Base-by-base conservation (phyloP, 2,797 vertebrate species). In the Sorex maritimensis region DNA sequence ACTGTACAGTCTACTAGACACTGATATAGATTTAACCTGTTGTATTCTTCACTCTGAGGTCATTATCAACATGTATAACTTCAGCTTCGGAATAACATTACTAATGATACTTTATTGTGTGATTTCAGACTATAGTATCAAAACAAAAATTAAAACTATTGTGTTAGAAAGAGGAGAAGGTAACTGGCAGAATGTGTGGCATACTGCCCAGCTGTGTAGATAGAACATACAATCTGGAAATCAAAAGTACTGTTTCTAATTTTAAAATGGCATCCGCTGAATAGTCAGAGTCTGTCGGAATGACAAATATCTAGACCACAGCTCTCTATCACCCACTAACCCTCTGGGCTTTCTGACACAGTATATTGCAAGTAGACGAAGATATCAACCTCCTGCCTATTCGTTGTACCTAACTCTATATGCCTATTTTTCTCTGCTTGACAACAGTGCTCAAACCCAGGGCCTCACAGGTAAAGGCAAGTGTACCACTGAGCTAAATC, bases 201-300 rank as follows among this genome's bases (percentile, higher is more conserved):
- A 44, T 44, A 44, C 41, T 44, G 7, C 41, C 72, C 83, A 10
- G 69, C 19, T 89, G 4, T 88, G 13, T 86, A 21, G 67, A 41
- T 71, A 41, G 26, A 69, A 3, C 75, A 46, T 46, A n/a, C n/a
- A 81, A 49, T 63, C 65, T 82, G 13, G 74, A 94, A 94, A 90
- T 92, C 71, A 88, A 90, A 85, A 69, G 75, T 46, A 17, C 79
- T 90, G 0, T 75, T 77, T 78, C 69, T 87, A 30, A 92, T 87
- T 81, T 73, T 30, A 63, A 88, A 91, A 86, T 68, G n/a, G 74
- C n/a, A 34, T 91, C 65, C 90, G 78, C 49, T 38, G 55, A 95
- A 87, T 5, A 95, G 44, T 69, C 69, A 91, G 44, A 68, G 7
- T 92, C 84, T 87, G 6, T 75, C 92, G 61, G 81, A 90, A 93